Evolutionary conservation across 2,797 vertebrate genomes (phyloP).

Genomic region (Arrhamphus sclerolepis): DNA sequence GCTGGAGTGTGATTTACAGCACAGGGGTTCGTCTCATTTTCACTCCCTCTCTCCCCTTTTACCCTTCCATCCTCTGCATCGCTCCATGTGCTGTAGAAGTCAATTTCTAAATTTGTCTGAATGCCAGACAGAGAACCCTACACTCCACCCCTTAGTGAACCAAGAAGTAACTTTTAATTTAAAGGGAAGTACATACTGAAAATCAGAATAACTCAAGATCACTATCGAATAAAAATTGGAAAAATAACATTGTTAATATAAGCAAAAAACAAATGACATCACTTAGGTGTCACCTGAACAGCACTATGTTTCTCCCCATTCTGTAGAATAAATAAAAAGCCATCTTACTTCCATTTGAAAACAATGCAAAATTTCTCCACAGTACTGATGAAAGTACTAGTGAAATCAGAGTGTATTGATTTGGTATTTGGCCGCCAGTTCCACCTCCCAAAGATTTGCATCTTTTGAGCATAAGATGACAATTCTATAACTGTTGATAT

Average conservation of each 20-base stretch:
- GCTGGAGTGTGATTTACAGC: conserved; percentile 71
- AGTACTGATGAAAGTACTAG: conserved; percentile 78
- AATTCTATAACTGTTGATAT: conserved; percentile 60
- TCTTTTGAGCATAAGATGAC: conserved; percentile 62
- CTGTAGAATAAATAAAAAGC: conserved; percentile 73
- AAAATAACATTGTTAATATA: not conserved
- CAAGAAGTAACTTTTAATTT: conserved; percentile 15
- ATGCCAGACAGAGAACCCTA: conserved; percentile 53
- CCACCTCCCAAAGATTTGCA: conserved; percentile 64
- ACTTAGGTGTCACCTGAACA: not conserved
- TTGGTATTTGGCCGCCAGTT: conserved; percentile 9
- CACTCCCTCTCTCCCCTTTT: conserved; percentile 13
- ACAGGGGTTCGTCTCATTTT: conserved; percentile 52
- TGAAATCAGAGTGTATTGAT: conserved; percentile 79
- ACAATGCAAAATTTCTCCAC: conserved; percentile 66
- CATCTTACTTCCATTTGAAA: conserved; percentile 47
- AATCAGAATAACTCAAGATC: not conserved
- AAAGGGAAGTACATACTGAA: not conserved
- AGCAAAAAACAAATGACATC: not conserved
- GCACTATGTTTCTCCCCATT: conserved; percentile 73
- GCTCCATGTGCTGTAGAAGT: conserved; percentile 65
- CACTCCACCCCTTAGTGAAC: conserved; percentile 46
- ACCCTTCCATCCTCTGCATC: conserved; percentile 28
- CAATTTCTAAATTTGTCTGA: conserved; percentile 79
- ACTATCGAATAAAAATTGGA: not conserved